Evolutionary conservation across 2,113 vertebrate genomes (phyloP), one percentile per base, ranked within the genome.

Genomic region (Lasiurus cinereus): DNA sequence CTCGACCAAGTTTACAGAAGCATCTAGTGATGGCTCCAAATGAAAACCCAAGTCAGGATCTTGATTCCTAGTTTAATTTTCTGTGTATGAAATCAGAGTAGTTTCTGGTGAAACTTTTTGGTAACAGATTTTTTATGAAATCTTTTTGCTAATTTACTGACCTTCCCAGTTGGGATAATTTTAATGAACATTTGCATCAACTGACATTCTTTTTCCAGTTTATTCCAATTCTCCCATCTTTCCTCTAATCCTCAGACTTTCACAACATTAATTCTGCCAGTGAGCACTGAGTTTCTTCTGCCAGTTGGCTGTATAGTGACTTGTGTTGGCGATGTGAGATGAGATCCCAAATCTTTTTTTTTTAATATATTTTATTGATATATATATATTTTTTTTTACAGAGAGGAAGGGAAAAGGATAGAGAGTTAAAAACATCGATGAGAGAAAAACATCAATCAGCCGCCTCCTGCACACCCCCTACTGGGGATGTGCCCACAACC

Each of bases 171-270:
- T n/a, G 12, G 39, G 52, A 27, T 76, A 16, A 70, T 84, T 90
- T 92, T 77, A 83, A 56, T 82, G 27, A 91, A 78, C 50, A 52
- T 88, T 82, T 69, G 29, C n/a, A 31, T 62, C 27, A 27, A 59
- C n/a, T 90, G 27, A 73, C 54, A 64, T 88, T 48, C 62, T 91
- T 85, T 88, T 67, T 54, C 88, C 62, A 39, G 77, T 85, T 95
- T 69, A 74, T 16, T 87, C 64, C 22, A 73, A 5, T 90, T 52
- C 64, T 27, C 83, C n/a, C 84, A 56, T 66, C 12, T 86, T 89
- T 83, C 21, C 46, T 95, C 24, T 27, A 64, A 6, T 64, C 18
- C 33, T 94, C 31, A 78, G 39, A 73, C 62, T 5, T 50, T 66
- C 43, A 36, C 3, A 50, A 46, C 3, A 10, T 83, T 87, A 52